Evolutionary conservation across 1,140 invertebrate species (phyloP).

Genomic region (Leptinotarsa texana): DNA sequence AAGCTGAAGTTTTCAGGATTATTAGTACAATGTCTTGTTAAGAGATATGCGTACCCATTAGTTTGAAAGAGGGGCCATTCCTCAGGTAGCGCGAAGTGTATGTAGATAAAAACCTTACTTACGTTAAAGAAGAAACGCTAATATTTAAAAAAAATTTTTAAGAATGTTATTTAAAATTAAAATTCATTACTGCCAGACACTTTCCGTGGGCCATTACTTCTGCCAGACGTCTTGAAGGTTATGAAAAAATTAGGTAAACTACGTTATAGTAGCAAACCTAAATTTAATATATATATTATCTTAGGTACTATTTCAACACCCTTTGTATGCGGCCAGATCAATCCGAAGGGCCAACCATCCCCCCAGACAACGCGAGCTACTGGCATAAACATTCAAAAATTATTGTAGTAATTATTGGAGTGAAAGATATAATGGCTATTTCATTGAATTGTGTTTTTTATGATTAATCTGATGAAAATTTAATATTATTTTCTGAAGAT

Average conservation of each 20-base stretch:
- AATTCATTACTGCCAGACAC: not conserved
- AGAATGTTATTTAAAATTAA: too few species aligned
- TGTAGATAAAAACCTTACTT: too few species aligned
- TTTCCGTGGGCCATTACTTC: too few species aligned
- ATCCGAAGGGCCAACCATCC: not conserved
- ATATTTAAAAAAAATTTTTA: too few species aligned
- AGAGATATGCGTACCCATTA: too few species aligned
- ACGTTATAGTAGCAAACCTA: not conserved
- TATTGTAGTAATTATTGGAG: not conserved
- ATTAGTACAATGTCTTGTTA: too few species aligned
- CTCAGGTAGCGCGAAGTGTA: too few species aligned
- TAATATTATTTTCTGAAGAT: not conserved
- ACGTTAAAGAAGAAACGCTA: too few species aligned
- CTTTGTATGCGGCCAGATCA: not conserved
- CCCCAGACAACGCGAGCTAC: not conserved
- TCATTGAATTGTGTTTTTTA: constrained; percentile 10
- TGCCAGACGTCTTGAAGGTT: too few species aligned
- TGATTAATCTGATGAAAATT: constrained; percentile 4
- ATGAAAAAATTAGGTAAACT: not conserved
- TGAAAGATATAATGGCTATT: not conserved
- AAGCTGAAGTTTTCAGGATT: too few species aligned
- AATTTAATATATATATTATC: not conserved
- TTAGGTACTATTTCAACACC: not conserved
- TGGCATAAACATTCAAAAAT: not conserved
- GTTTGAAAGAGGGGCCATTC: too few species aligned